Evolutionary conservation across 2,888 invertebrate species (phyloP).

Genomic region (Dusona sp.): DNA sequence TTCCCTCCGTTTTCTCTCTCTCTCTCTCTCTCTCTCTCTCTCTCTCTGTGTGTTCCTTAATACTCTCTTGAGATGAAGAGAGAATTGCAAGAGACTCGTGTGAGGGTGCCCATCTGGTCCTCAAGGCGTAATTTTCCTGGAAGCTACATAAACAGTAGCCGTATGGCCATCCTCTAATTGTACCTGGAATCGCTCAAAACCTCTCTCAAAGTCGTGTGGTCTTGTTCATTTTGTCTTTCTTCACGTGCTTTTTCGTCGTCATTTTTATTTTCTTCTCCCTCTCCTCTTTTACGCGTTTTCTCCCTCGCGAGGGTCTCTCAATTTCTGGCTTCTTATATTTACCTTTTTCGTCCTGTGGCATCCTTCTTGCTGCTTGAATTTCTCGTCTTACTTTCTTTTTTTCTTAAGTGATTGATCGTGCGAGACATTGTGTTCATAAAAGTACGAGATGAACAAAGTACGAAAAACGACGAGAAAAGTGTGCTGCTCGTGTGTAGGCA

Average conservation of each 20-base stretch:
- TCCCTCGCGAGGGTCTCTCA: neutral
- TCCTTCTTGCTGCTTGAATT: neutral
- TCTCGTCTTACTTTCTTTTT: neutral
- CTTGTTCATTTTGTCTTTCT: constrained; percentile 54
- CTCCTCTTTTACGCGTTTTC: constrained; percentile 4
- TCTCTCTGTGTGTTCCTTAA: constrained; percentile 15
- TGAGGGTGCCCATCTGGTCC: constrained; percentile 70
- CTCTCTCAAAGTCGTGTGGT: constrained; percentile 69
- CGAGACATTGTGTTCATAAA: constrained; percentile 4
- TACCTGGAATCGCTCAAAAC: constrained; percentile 77
- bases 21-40: neutral
- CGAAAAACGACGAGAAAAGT: neutral
- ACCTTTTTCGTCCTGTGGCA: neutral
- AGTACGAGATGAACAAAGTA: constrained; percentile 8
- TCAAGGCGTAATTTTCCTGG: constrained; percentile 66
- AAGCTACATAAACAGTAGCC: constrained; percentile 73
- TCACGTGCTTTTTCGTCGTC: constrained; percentile 29
- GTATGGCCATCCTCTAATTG: constrained; percentile 73
- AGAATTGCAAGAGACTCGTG: constrained; percentile 54
- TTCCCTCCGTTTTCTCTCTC: neutral
- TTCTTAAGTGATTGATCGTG: constrained; percentile 2
- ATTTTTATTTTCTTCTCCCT: constrained; percentile 12
- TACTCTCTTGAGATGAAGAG: constrained; percentile 49
- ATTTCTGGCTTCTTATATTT: neutral
- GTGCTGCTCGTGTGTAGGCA: constrained; percentile 21